Base-by-base conservation (phyloP, 2,113 vertebrate species). In the Microcebus ravelobensis region DNA sequence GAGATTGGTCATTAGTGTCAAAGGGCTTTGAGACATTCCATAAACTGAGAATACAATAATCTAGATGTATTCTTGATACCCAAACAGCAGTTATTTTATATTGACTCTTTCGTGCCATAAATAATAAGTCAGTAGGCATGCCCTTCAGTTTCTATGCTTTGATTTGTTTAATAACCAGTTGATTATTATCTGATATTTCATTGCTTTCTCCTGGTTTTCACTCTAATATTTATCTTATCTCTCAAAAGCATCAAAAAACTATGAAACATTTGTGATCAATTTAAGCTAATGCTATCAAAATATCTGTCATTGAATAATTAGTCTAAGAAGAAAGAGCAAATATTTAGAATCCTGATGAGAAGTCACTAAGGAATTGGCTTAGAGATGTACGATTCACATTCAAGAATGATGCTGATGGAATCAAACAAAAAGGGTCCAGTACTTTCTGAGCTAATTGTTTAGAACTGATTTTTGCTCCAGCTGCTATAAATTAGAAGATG, bases 401-500 rank as follows among this genome's bases (percentile, higher is more conserved):
- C 74, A 95, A 95, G 88, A 94, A 84, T 73, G 50, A 91, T 77
- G 81, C 74, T 73, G 91, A 84, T 88, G 67, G 55, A 89, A 68
- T 91, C 85, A 84, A 95, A 73, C 13, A 42, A 82, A 82, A 87
- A 83, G 20, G 15, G 74, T 36, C 71, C 93, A 93, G 82, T 9
- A 39, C 34, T 82, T 96, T 97, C 97, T 96, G 97, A 98, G 91
- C 91, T 98, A 97, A 98, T 97, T 98, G 92, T 96, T 98, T 98
- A 96, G 76, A 97, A 81, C 81, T 95, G 76, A 73, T 59, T 96
- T 97, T 92, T 95, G 59, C 68, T 97, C 95, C 95, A 96, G 94
- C 90, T 97, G 92, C 91, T 96, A 85, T 96, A 97, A 96, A 97
- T 88, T 87, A 21, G 77, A 96, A 97, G 92, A 97, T n/a, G 61